Evolutionary conservation across 2,797 vertebrate genomes (phyloP).

Genomic region (Nyctibius grandis): DNA sequence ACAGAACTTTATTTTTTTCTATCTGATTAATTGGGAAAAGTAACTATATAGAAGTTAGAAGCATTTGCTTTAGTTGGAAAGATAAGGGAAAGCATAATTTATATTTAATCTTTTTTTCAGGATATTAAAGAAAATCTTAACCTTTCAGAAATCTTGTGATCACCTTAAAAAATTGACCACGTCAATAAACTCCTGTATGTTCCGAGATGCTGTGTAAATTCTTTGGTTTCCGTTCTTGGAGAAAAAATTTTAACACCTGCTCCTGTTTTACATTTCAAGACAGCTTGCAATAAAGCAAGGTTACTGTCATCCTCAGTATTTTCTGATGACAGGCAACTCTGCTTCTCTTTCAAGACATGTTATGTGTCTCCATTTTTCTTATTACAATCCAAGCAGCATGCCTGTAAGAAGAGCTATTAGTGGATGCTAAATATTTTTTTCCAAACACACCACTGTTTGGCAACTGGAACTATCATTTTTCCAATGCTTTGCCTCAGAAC

Average conservation of each 20-base stretch:
- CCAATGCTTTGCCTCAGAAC: not conserved
- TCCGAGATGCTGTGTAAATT: not conserved
- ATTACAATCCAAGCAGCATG: not conserved
- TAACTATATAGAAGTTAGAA: not conserved
- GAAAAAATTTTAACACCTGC: not conserved
- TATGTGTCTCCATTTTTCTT: not conserved
- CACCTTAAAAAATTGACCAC: not conserved
- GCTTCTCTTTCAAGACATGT: not conserved
- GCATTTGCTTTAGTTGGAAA: not conserved
- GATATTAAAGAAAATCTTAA: not conserved
- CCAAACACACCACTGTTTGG: not conserved
- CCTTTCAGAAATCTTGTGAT: not conserved
- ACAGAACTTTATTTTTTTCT: not conserved
- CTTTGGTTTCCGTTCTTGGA: not conserved
- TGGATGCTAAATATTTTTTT: not conserved
- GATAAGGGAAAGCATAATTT: not conserved
- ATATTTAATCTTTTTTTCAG: not conserved
- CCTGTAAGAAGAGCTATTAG: not conserved
- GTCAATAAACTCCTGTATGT: not conserved
- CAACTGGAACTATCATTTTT: not conserved
- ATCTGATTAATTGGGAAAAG: not conserved
- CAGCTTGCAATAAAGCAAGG: not conserved
- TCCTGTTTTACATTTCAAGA: not conserved
- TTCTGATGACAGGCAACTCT: not conserved
- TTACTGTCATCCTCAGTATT: not conserved